Evolutionary conservation across 2,888 invertebrate genomes (phyloP).

Genomic region (Adelognathus sp.): DNA sequence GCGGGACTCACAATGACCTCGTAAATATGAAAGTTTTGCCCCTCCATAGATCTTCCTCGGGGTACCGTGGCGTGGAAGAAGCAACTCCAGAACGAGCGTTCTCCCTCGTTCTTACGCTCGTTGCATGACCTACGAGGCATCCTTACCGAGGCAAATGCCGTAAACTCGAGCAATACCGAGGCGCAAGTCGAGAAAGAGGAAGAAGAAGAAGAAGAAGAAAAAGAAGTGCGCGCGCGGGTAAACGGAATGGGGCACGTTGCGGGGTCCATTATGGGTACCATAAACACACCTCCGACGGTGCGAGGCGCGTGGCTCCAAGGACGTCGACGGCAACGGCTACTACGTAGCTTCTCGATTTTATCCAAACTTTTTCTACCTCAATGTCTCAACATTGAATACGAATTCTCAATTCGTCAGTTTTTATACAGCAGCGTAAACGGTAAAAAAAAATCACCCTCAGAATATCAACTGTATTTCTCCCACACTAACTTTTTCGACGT

Average conservation of each 20-base stretch:
- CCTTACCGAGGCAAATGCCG: constrained; percentile 43
- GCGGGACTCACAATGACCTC: constrained; percentile 70
- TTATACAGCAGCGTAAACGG: too few relatives aligned
- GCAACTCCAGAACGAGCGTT: constrained; percentile 14
- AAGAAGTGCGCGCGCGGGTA: constrained; percentile 51
- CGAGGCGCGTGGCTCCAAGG: constrained; percentile 78
- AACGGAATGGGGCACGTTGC: constrained; percentile 65
- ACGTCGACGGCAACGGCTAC: constrained; percentile 37
- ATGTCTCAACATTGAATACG: background rate
- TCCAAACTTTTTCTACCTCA: background rate
- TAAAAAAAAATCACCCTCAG: too few relatives aligned
- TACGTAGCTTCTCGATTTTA: constrained; percentile 19
- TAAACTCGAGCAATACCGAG: constrained; percentile 56
- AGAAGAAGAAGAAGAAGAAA: constrained; percentile 4
- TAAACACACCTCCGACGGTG: constrained; percentile 72
- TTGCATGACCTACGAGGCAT: constrained; percentile 38
- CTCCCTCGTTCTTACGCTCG: constrained; percentile 37
- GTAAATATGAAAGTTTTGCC: constrained; percentile 77
- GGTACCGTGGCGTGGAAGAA: constrained; percentile 33
- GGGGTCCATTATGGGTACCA: constrained; percentile 75
- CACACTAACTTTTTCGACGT: too few relatives aligned
- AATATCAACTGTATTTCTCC: too few relatives aligned
- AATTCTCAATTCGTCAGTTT: background rate
- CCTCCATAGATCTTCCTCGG: constrained; percentile 41
- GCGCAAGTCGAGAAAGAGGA: constrained; percentile 15